Conservation (phyloP, 2,888 invertebrate genomes). For the Drosophila multiciliata region DNA sequence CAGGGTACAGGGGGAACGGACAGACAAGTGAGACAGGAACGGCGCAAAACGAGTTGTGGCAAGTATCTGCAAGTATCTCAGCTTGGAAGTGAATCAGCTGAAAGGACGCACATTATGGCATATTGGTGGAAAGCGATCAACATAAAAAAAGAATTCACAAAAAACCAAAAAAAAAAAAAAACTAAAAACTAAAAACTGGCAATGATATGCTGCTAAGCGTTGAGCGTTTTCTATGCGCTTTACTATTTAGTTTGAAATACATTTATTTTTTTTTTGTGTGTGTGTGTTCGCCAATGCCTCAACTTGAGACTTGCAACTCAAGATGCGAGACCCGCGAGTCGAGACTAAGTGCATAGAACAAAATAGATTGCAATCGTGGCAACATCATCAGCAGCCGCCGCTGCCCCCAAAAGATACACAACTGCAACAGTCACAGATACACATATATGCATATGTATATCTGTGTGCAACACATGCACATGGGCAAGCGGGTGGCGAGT, state of each 20-base stretch:
- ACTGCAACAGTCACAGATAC: slow-evolving; percentile 19
- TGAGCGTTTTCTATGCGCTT: slow-evolving; percentile 51
- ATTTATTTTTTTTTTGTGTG: slow-evolving; percentile 31
- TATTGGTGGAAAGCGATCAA: slow-evolving; percentile 40
- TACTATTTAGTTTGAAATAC: slow-evolving; percentile 54
- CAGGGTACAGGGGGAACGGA: slow-evolving; percentile 23
- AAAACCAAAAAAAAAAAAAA: slow-evolving; percentile 4
- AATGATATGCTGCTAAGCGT: slow-evolving; percentile 65
- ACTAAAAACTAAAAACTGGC: slow-evolving; percentile 47
- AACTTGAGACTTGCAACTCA: slow-evolving; percentile 31
- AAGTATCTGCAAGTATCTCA: slow-evolving; percentile 56
- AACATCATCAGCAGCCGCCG: slow-evolving; percentile 75
- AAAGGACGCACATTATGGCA: slow-evolving; percentile 70
- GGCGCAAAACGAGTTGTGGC: slow-evolving; percentile 62
- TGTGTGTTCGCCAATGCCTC: slow-evolving; percentile 21
- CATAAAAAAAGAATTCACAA: slow-evolving; percentile 8
- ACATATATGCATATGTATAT: background rate
- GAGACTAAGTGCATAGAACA: slow-evolving; percentile 70
- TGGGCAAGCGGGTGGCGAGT: slow-evolving; percentile 34
- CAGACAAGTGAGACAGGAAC: slow-evolving; percentile 45
- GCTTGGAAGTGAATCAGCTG: slow-evolving; percentile 70
- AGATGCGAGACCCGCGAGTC: slow-evolving; percentile 9
- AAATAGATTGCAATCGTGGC: slow-evolving; percentile 82
- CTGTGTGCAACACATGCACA: slow-evolving; percentile 24
- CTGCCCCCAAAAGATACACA: slow-evolving; percentile 52